Evolutionary conservation across 2,888 invertebrate species (phyloP).

Genomic region (Stenodera caucasica): DNA sequence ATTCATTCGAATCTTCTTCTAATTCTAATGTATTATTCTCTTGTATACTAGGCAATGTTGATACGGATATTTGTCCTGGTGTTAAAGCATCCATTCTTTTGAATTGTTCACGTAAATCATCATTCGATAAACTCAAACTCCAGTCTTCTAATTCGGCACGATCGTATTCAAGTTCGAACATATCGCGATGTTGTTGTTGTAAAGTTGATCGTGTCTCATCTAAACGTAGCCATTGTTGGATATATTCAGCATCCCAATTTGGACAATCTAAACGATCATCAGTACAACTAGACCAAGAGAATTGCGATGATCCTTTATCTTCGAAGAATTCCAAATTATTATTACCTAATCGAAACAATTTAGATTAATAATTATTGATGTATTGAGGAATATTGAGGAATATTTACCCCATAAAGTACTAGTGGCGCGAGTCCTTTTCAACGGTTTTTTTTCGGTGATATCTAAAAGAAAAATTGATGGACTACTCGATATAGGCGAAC

Average conservation of each 20-base stretch:
- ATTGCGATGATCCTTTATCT: conserved; percentile 48
- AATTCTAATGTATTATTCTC: conserved; percentile 73
- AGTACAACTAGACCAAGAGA: conserved; percentile 63
- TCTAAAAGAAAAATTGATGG: conserved; percentile 64
- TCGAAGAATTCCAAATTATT: conserved; percentile 47
- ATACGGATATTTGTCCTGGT: conserved; percentile 66
- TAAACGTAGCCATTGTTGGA: conserved; percentile 74
- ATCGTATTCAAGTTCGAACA: conserved; percentile 73
- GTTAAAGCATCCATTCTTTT: conserved; percentile 53
- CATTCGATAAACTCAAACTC: conserved; percentile 73
- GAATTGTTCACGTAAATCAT: conserved; percentile 63
- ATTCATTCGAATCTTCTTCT: conserved; percentile 74
- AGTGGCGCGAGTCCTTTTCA: conserved; percentile 62
- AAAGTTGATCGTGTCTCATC: conserved; percentile 71
- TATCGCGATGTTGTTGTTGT: conserved; percentile 69
- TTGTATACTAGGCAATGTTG: conserved; percentile 71
- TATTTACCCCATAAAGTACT: conserved; percentile 56
- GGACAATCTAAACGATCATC: conserved; percentile 64
- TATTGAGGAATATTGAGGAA: no score
- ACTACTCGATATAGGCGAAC: conserved; percentile 63
- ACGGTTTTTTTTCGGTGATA: conserved; percentile 63
- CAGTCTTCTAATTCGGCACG: conserved; percentile 77
- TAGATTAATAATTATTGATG: no score
- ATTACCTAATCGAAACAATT: conserved; percentile 36
- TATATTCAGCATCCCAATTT: conserved; percentile 71